These are phyloP conservation scores for Priocnemis perturbator DNA, from an alignment of 2,888 invertebrate genomes.

Conservation along the genomic window DNA sequence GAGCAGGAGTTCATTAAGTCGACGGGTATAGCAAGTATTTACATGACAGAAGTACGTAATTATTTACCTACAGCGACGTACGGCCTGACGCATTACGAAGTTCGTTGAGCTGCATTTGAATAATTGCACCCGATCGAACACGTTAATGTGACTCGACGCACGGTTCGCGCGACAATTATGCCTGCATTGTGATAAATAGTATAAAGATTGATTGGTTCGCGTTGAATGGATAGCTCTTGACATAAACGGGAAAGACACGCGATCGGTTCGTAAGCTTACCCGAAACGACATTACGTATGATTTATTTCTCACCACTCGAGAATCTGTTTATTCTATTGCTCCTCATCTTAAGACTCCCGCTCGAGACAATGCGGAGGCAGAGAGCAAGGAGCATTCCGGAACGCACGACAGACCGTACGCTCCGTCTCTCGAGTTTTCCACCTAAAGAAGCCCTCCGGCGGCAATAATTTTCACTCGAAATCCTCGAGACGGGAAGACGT, in stretches of 20 bases:
- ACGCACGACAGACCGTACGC: no score
- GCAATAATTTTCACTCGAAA: constrained; percentile 8
- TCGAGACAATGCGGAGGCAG: no score
- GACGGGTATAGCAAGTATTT: constrained; percentile 35
- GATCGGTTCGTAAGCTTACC: no score
- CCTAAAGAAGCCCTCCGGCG: no score
- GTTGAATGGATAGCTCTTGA: no score
- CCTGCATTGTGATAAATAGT: constrained; percentile 10
- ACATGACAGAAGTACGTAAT: constrained; percentile 38
- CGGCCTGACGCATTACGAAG: constrained; percentile 16
- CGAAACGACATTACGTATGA: no score
- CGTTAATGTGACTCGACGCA: constrained; percentile 14
- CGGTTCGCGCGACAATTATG: constrained; percentile 7
- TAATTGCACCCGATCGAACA: constrained; percentile 21
- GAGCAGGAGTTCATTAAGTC: constrained; percentile 36
- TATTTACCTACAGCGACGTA: constrained; percentile 28
- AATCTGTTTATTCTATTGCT: no score
- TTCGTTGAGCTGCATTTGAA: constrained; percentile 15
- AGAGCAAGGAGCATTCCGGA: no score
- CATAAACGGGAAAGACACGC: no score
- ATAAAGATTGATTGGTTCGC: background rate
- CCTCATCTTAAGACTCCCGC: no score
- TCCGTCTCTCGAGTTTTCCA: no score
- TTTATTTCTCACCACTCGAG: no score
- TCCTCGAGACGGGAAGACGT: constrained; percentile 21